phyloP scores from a whole-genome alignment of 2,888 invertebrate genomes.

The Drosophila nr. perissopoda region DNA sequence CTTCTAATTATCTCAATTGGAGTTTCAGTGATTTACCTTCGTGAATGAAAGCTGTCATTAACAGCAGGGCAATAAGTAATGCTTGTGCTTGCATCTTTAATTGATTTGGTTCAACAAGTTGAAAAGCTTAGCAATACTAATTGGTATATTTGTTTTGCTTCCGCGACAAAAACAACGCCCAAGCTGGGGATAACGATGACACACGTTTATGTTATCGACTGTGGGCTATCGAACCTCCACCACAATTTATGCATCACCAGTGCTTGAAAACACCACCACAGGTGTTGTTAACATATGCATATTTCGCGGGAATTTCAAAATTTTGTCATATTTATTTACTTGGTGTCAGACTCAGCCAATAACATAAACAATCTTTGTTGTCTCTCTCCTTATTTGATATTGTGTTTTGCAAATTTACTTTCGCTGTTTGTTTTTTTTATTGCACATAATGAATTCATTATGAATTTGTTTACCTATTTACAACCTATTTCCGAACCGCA shows the following conservation, averaged over 20 bases:
- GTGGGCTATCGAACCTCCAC: conserved; percentile 12
- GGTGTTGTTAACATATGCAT: not conserved
- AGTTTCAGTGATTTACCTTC: conserved; percentile 58
- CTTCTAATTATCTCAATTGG: not conserved
- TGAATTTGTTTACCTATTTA: conserved; percentile 25
- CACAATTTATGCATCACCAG: not conserved
- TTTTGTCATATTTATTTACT: no score
- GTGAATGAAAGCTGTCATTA: conserved; percentile 50
- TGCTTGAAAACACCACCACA: not conserved
- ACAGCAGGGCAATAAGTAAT: conserved; percentile 40
- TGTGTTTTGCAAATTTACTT: not conserved
- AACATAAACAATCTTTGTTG: not conserved
- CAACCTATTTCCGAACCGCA: conserved; percentile 45
- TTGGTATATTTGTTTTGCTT: not conserved
- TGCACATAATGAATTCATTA: conserved; percentile 21
- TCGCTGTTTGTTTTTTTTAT: conserved; percentile 12
- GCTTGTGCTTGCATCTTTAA: conserved; percentile 37
- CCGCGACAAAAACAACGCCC: conserved; percentile 53
- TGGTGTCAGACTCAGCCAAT: not conserved
- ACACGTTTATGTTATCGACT: conserved; percentile 16
- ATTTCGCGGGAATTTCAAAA: conserved; percentile 16
- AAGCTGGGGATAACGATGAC: conserved; percentile 15
- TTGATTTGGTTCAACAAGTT: conserved; percentile 10
- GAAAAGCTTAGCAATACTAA: not conserved
- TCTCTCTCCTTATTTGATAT: conserved; percentile 6